Base-by-base conservation (phyloP, 2,797 vertebrate species). In the Bufotes viridis region DNA sequence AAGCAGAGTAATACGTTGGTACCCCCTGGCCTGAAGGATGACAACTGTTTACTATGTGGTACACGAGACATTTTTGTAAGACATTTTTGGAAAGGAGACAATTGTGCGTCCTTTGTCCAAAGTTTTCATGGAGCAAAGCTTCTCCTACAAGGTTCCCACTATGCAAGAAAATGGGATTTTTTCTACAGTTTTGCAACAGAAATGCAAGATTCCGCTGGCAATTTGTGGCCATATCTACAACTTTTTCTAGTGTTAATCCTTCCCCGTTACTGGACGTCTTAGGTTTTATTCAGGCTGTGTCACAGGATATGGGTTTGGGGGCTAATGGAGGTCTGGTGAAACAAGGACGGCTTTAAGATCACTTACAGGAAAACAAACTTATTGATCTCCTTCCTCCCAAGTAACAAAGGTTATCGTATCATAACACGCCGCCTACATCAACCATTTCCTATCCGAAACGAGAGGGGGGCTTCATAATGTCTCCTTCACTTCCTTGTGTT, bases 401-500 rank as follows among this genome's bases (percentile, higher is more conserved):
- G 60, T 79, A 82, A 78, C 87, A 88, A 84, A 84, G 26, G 20
- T 60, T 74, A 72, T 87, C 63, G n/a, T 13, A 18, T 29, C 29
- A 55, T 5, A 78, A 55, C 14, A n/a, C 15, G 22, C 11, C 13
- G 49, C 55, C 75, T 24, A 24, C 18, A 78, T 78, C 75, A 78
- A 8, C 49, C 55, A 20, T n/a, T 6, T 10, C 3, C 72, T n/a
- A n/a, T 51, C 72, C 8, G 9, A n/a, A 76, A 13, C 51, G 24
- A 9, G 22, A 55, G 3, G 9, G 11, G 49, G 69, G 49, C 53
- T 42, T 53, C 10, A 49, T 12, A 10, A 53, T 53, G 11, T 75
- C 20, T 75, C 26, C 24, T 13, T 13, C 12, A 51, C 49, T 75
- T 51, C 42, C 42, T 51, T n/a, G 42, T 53, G 49, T 75, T 75